Evolutionary conservation across 2,888 invertebrate genomes (phyloP), one percentile per base, ranked within the genome.

Genomic region (Cacoxenus indagator): DNA sequence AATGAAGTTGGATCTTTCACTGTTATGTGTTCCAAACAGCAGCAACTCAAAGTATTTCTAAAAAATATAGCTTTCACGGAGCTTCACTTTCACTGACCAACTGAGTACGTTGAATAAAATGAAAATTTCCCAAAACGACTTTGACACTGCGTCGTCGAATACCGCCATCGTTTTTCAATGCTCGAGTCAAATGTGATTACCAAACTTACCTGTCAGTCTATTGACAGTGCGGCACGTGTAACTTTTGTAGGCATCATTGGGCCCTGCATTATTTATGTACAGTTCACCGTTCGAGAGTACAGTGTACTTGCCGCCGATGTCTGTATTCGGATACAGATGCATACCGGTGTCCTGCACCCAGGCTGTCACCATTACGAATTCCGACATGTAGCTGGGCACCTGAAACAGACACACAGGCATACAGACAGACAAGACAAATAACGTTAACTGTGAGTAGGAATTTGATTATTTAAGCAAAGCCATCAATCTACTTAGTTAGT

Each of bases 321-420:
- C 93, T 51, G 92, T 92, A 81, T 92, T 92, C 45, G 93, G 93
- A 87, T 93, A 93, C 82, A 95, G 93, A 88, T 93, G 94, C 89
- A 93, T 91, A 78, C 92, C 91, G 68, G 93, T 93, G 79, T 95
- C 95, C 87, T 95, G 94, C 73, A 95, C 92, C 97, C 97, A 98
- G 66, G 96, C 95, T 37, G 96, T 96, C 72, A 93, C 92, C 89
- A 93, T 93, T 80, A 97, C 94, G 86, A 95, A 94, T 81, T 96
- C 96, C 75, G 93, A 92, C 88, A 96, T 95, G 89, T 95, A 96
- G 78, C 93, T 92, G 54, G 97, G 96, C 83, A 97, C 94, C 87
- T 88, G 77, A 5, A 65, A 72, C n/a, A n/a, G n/a, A 14, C 14
- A 14, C 14, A 4, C 14, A 14, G 8, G 37, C 37, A 31, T 31